Conservation (phyloP, 2,888 invertebrate species). For the Thelaira solivaga region DNA sequence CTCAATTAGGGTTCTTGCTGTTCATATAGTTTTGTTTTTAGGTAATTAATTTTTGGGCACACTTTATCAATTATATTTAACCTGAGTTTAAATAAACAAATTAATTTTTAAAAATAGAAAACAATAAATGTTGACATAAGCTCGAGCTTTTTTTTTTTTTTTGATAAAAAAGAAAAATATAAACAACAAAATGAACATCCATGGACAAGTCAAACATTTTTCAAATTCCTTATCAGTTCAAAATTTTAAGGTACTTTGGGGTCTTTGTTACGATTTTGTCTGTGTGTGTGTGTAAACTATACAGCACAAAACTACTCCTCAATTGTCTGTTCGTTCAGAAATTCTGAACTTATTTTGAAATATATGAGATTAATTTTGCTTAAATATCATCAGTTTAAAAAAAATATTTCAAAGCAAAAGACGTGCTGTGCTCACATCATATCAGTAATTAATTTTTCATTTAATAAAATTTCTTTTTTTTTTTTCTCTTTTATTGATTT, state of each 20-base stretch:
- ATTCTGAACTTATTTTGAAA: constrained; percentile 30
- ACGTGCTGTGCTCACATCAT: constrained; percentile 20
- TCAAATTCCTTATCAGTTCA: constrained; percentile 49
- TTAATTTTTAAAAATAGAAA: constrained; percentile 31
- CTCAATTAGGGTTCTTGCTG: neutral
- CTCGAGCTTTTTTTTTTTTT: constrained; percentile 17
- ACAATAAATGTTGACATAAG: neutral
- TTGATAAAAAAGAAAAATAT: no score
- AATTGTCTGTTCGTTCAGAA: constrained; percentile 11
- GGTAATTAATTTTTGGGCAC: neutral
- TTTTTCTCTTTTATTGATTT: no score
- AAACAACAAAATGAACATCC: neutral
- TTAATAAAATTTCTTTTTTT: no score
- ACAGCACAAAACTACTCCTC: constrained; percentile 33
- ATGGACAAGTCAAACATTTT: constrained; percentile 18
- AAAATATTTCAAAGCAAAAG: constrained; percentile 33
- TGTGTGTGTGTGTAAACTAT: no score
- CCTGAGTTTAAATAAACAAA: neutral
- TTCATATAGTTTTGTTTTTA: neutral
- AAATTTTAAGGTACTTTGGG: constrained; percentile 2
- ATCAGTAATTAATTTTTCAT: neutral
- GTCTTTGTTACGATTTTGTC: constrained; percentile 8
- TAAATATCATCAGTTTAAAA: constrained; percentile 44
- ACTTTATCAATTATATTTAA: neutral
- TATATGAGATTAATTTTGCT: constrained; percentile 23